Conservation (phyloP, 2,888 invertebrate genomes). For the Morpho achilles region DNA sequence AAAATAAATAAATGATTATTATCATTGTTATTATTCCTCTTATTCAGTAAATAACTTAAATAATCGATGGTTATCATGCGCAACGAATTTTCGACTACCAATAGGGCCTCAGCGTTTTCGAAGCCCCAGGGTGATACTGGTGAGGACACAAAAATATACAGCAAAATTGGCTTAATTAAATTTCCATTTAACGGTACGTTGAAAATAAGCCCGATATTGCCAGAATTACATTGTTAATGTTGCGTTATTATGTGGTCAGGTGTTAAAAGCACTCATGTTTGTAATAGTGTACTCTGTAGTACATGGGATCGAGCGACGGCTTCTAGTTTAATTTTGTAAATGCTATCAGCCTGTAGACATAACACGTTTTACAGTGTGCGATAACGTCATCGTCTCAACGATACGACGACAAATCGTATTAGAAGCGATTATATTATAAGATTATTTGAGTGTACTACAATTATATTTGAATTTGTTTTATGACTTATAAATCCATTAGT, state of each 20-base stretch:
- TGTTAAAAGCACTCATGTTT: conserved; percentile 47
- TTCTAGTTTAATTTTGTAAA: conserved; percentile 67
- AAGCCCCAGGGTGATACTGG: no score
- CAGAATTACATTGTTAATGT: conserved; percentile 21
- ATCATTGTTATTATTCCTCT: no score
- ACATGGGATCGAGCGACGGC: conserved; percentile 34
- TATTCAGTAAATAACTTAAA: no score
- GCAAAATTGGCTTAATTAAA: conserved; percentile 16
- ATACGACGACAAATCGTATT: background rate
- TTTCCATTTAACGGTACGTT: conserved; percentile 15
- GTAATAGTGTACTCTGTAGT: conserved; percentile 37
- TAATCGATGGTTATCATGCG: no score
- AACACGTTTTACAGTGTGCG: background rate
- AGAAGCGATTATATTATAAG: no score
- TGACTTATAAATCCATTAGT: no score
- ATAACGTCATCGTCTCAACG: background rate
- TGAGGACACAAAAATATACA: no score
- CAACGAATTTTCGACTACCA: no score
- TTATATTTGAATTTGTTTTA: no score
- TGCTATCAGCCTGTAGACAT: conserved; percentile 47
- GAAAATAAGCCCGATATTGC: conserved; percentile 17
- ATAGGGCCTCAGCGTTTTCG: no score
- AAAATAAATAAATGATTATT: no score
- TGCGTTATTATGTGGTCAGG: conserved; percentile 37
- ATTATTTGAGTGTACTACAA: no score